phyloP scores from a whole-genome alignment of 2,888 invertebrate species.

The Pachymerium ferrugineum region DNA sequence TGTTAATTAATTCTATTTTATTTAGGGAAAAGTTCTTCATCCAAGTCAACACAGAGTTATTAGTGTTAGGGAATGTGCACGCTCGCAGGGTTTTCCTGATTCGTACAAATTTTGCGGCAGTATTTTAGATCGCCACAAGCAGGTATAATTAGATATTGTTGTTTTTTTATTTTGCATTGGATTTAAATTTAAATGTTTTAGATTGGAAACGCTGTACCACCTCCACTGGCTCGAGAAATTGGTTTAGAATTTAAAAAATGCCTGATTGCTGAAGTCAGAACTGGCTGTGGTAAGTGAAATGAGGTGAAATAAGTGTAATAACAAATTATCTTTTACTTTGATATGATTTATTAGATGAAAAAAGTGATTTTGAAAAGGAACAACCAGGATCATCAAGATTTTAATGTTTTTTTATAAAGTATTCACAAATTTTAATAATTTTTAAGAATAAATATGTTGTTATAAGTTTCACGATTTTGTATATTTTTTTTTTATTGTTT shows the following conservation, averaged over 20 bases:
- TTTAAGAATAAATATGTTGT: too few relatives aligned
- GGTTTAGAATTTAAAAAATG: slow-evolving; percentile 60
- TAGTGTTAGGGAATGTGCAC: slow-evolving; percentile 79
- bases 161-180: slow-evolving; percentile 32
- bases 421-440: too few relatives aligned
- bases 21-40: slow-evolving; percentile 69
- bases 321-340: too few relatives aligned
- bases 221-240: slow-evolving; percentile 69
- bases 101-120: slow-evolving; percentile 67
- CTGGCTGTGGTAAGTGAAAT: background rate
- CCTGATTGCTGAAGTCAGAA: background rate
- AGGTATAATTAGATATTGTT: slow-evolving; percentile 49
- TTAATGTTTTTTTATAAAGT: too few relatives aligned
- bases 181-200: slow-evolving; percentile 38
- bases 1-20: background rate
- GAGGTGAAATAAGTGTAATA: background rate
- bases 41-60: slow-evolving; percentile 73
- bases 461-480: too few relatives aligned
- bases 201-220: slow-evolving; percentile 82
- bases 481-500: too few relatives aligned
- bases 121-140: slow-evolving; percentile 70
- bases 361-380: too few relatives aligned
- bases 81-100: slow-evolving; percentile 80
- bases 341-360: too few relatives aligned
- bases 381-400: too few relatives aligned